These are phyloP conservation scores for Distichodus sexfasciatus DNA, from an alignment of 2,797 vertebrate genomes.

Conservation along the genomic window DNA sequence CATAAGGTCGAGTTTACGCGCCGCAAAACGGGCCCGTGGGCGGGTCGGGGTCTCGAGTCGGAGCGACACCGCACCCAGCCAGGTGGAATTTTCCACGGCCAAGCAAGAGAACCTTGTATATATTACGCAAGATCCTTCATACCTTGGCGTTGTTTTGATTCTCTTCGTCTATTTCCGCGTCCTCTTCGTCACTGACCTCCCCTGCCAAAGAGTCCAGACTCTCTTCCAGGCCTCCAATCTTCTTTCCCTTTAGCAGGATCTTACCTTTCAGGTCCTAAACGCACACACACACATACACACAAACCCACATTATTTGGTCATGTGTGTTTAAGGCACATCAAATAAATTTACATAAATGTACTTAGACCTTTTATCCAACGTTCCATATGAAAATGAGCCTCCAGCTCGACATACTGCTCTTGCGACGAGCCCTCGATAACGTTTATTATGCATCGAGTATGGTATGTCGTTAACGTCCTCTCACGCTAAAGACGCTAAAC, in stretches of 20 bases:
- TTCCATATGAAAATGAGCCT: background rate
- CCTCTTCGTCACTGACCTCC: constrained; percentile 79
- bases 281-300: constrained; percentile 12
- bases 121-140: too few species aligned
- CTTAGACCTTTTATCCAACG: background rate
- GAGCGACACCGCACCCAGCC: too few species aligned
- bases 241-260: constrained; percentile 91
- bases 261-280: constrained; percentile 84
- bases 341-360: background rate
- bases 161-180: constrained; percentile 73
- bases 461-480: background rate
- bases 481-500: background rate
- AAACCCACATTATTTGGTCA: background rate
- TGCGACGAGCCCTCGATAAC: too few species aligned
- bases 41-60: too few species aligned
- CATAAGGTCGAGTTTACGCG: constrained; percentile 37
- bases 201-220: constrained; percentile 66
- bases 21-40: too few species aligned
- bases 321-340: background rate
- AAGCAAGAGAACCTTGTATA: too few species aligned
- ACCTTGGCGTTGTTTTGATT: constrained; percentile 70
- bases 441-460: too few species aligned
- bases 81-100: too few species aligned
- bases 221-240: constrained; percentile 79
- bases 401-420: too few species aligned